phyloP scores from a whole-genome alignment of 2,797 vertebrate species.

The Scleropages formosus region DNA sequence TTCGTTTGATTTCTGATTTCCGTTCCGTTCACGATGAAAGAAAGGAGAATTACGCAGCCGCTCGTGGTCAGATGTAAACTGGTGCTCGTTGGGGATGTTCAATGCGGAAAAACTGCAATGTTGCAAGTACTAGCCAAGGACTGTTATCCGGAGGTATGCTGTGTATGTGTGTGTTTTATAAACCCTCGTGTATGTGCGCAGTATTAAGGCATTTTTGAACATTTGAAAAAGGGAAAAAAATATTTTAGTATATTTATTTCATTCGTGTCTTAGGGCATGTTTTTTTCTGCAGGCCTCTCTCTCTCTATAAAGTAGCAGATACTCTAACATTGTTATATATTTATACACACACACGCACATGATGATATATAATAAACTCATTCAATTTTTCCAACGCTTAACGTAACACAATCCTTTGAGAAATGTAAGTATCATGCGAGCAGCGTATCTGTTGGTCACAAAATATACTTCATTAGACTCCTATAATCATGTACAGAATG shows the following conservation, averaged over 20 bases:
- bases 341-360: background rate
- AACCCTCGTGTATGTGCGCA: no score
- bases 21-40: conserved; percentile 74
- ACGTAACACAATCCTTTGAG: no score
- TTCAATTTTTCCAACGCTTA: no score
- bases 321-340: background rate
- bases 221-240: background rate
- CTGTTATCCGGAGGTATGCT: conserved; percentile 90
- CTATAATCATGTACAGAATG: no score
- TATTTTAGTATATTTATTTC: background rate
- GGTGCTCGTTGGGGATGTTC: conserved; percentile 90
- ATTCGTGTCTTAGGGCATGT: no score
- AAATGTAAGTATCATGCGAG: no score
- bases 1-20: conserved; percentile 7
- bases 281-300: no score
- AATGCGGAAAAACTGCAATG: conserved; percentile 96
- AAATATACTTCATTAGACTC: no score
- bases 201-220: background rate
- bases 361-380: no score
- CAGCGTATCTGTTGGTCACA: no score
- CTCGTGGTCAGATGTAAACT: conserved; percentile 86
- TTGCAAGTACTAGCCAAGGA: conserved; percentile 92
- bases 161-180: no score
- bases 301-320: background rate
- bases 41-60: conserved; percentile 78